Conservation (phyloP, 2,797 vertebrate genomes). For the Meriones psammophilus region DNA sequence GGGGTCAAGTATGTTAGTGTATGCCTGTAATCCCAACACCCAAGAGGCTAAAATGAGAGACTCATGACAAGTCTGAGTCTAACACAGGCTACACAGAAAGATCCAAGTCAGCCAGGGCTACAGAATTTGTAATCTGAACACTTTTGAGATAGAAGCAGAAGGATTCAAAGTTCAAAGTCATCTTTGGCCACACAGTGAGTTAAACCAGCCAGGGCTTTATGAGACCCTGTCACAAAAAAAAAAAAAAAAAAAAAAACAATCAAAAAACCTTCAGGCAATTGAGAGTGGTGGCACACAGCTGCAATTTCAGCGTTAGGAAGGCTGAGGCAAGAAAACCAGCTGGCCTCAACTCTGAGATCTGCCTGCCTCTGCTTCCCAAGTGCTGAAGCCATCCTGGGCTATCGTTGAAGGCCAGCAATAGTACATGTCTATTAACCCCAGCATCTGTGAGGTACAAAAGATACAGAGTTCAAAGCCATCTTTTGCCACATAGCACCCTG, state of each 20-base stretch:
- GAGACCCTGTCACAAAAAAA: background rate
- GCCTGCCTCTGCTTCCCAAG: background rate
- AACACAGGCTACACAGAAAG: background rate
- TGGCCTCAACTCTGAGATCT: too few species aligned
- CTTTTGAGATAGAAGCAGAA: background rate
- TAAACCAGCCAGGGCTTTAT: too few species aligned
- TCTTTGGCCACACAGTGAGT: background rate
- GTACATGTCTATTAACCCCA: background rate
- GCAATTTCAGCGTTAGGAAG: background rate
- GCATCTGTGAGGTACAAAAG: background rate
- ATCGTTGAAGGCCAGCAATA: background rate
- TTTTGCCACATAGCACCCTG: background rate
- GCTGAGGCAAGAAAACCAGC: background rate
- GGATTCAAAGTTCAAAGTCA: background rate
- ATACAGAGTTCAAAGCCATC: background rate
- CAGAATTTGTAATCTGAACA: background rate
- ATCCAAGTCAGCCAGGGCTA: background rate
- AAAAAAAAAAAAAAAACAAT: too few species aligned
- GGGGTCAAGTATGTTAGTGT: too few species aligned
- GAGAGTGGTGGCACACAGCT: background rate
- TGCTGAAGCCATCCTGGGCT: background rate
- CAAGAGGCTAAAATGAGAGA: background rate
- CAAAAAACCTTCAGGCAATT: background rate
- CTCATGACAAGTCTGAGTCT: background rate
- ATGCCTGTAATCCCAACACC: background rate